Base-by-base conservation (phyloP, 2,113 vertebrate genomes). In the Camelus dromedarius region DNA sequence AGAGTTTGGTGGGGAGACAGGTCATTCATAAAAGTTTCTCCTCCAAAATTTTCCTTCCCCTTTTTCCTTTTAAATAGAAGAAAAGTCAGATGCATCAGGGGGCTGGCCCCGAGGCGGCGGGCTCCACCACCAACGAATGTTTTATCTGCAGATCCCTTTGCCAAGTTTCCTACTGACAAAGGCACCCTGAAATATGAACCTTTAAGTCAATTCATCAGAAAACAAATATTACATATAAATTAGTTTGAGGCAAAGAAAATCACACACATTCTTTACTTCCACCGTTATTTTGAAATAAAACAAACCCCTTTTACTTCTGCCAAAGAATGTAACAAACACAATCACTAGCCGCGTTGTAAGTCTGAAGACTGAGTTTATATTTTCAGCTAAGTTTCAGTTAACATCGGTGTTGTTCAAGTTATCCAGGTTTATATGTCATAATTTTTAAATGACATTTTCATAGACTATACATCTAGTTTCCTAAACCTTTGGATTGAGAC, bases 151-250 rank as follows among this genome's bases (percentile, higher is more conserved):
- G 72, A 90, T 60, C 19, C 58, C 89, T 79, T 77, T 94, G 96
- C 96, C 97, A 97, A 97, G 88, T 95, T 92, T 97, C 93, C 97
- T 96, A 94, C 91, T 54, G 95, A 91, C 85, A 95, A 93, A 91
- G 89, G 89, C 94, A 67, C 77, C 42, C 81, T 91, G 94, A 93
- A 97, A 96, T 86, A 83, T 28, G 94, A 97, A 89, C 93, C 30
- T 89, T 82, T n/a, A 60, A 95, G 90, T 73, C 88, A 96, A 52
- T 91, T 95, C 94, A 91, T 96, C 95, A 97, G 76, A 97, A 97
- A 97, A 97, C 88, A 98, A 97, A 97, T 95, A 97, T 95, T 96
- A 96, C 97, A 95, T 94, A 89, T 88, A 96, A 97, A 94, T 97
- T 97, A 93, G 91, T 64, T 80, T 62, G 62, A 95, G 86, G 90